Conservation (phyloP, 2,888 invertebrate species). For the Zaprionus bogoriensis region DNA sequence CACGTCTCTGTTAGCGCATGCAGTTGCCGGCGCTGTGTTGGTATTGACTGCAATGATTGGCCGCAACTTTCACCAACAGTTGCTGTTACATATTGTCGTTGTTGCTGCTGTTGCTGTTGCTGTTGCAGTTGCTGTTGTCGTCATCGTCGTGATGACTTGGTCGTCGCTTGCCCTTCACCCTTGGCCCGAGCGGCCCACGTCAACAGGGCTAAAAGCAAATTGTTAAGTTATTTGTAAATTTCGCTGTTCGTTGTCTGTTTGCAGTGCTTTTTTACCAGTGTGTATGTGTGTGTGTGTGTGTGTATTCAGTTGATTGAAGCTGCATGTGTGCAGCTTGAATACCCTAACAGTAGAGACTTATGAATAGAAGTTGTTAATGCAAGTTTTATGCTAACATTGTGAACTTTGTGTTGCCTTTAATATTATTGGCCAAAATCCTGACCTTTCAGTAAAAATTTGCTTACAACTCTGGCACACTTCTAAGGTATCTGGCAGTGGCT, state of each 20-base stretch:
- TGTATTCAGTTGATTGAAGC: conserved; percentile 44
- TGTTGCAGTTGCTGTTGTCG: conserved; percentile 11
- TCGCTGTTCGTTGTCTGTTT: conserved; percentile 51
- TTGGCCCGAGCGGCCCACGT: conserved; percentile 38
- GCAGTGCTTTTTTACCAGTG: conserved; percentile 5
- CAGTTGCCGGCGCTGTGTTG: conserved; percentile 20
- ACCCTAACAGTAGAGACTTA: conserved; percentile 1
- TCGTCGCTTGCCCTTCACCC: conserved; percentile 43
- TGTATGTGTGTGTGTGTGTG: conserved; percentile 6
- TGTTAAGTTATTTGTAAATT: conserved; percentile 77
- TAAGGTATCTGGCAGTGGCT: background rate
- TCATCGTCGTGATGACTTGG: conserved; percentile 69
- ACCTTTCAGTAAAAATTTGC: no score
- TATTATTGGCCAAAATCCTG: no score
- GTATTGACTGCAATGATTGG: conserved; percentile 69
- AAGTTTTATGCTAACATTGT: no score
- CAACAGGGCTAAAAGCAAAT: conserved; percentile 70
- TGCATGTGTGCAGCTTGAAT: conserved; percentile 7
- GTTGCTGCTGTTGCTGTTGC: conserved; percentile 5
- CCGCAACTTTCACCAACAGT: conserved; percentile 69
- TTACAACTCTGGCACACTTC: no score
- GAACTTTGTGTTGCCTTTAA: no score
- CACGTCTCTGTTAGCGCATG: conserved; percentile 73
- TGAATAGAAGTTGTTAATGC: no score
- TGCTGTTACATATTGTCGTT: conserved; percentile 11